Percentiles rank a stretch among this genome's conserved stretches.
phyloP scores from a whole-genome alignment of 1,140 invertebrate species.

The Drosophila simulans region DNA sequence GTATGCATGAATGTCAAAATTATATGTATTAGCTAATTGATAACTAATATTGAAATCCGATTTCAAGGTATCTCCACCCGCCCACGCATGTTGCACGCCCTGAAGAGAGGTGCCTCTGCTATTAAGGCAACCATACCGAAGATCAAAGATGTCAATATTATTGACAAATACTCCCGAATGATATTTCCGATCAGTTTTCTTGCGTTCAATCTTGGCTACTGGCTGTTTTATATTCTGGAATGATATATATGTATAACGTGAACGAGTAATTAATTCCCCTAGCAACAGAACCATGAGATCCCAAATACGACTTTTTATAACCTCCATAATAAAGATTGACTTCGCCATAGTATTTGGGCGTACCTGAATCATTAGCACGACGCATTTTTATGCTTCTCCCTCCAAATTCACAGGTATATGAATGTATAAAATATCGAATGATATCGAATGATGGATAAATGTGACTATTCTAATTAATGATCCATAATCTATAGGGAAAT shows the following conservation, averaged over 20 bases:
- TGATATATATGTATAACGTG: slow-evolving; percentile 62
- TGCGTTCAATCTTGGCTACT: slow-evolving; percentile 96
- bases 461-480: too few relatives aligned
- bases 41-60: neutral
- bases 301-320: slow-evolving; percentile 12
- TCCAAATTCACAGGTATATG: neutral
- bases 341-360: slow-evolving; percentile 16
- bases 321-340: slow-evolving; percentile 14
- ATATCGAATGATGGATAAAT: too few relatives aligned
- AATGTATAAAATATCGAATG: neutral
- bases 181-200: slow-evolving; percentile 97
- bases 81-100: slow-evolving; percentile 91
- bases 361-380: neutral
- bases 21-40: too few relatives aligned
- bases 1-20: slow-evolving; percentile 65
- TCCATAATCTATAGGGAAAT: too few relatives aligned
- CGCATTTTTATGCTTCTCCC: neutral
- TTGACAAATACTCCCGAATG: slow-evolving; percentile 97
- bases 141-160: slow-evolving; percentile 98
- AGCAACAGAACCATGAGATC: slow-evolving; percentile 3
- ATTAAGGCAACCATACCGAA: slow-evolving; percentile 93
- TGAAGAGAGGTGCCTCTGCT: slow-evolving; percentile 91
- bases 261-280: slow-evolving; percentile 6
- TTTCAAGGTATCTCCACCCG: slow-evolving; percentile 84
- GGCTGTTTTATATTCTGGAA: slow-evolving; percentile 95